Conservation (phyloP, 2,113 vertebrate genomes). For the Gnathonemus echidnorhynchus region DNA sequence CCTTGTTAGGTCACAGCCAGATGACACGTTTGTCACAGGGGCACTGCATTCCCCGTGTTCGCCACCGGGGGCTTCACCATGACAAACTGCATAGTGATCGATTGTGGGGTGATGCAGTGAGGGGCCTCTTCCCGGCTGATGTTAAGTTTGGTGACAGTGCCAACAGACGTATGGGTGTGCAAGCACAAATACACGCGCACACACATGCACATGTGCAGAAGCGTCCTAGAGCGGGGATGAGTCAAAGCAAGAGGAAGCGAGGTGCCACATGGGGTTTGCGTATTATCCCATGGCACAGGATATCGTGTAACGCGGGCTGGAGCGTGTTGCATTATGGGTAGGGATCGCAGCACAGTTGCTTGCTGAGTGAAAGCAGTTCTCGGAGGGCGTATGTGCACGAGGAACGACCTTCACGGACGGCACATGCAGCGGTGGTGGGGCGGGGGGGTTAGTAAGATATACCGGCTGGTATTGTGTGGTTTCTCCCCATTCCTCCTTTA, state of each 20-base stretch:
- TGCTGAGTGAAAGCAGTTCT: not conserved
- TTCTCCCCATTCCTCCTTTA: constrained; percentile 26
- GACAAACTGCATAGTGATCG: not conserved
- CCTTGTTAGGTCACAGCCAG: not conserved
- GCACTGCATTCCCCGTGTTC: not conserved
- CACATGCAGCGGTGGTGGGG: constrained; percentile 15
- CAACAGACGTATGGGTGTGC: not conserved
- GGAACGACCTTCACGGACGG: constrained; percentile 35
- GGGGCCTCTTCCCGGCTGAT: not conserved
- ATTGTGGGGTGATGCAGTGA: not conserved
- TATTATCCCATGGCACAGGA: not conserved
- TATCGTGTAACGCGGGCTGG: not conserved
- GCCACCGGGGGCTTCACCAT: not conserved
- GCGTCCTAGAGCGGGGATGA: not conserved
- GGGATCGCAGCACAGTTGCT: too few relatives aligned
- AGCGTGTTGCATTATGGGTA: not conserved
- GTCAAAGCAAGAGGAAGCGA: not conserved
- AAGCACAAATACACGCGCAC: not conserved
- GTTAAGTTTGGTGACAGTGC: not conserved
- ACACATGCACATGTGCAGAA: not conserved
- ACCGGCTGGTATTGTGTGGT: constrained; percentile 33
- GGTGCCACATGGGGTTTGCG: not conserved
- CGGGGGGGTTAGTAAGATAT: constrained; percentile 17
- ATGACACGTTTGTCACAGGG: not conserved
- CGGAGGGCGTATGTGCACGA: not conserved